A percentile compares a stretch with the other conserved stretches of the same genome.
These are phyloP conservation scores for Ceratotherium simum DNA, from an alignment of 2,113 vertebrate genomes.

Conservation along the genomic window DNA sequence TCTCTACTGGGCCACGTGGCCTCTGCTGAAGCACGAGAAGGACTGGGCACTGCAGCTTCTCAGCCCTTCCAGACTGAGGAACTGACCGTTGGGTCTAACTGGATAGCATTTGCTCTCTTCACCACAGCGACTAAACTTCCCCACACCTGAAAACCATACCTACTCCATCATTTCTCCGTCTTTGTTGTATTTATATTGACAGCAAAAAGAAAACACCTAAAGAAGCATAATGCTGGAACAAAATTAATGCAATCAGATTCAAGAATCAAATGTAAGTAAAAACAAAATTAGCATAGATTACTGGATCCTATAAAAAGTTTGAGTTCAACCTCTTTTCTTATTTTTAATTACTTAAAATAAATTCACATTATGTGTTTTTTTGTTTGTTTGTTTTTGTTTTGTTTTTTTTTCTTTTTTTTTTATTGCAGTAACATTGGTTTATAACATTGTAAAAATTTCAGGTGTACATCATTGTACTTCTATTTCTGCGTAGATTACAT, in stretches of 20 bases:
- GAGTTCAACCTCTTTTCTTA: slow-evolving; percentile 14
- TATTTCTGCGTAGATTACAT: no score
- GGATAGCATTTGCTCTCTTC: not conserved
- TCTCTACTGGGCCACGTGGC: not conserved
- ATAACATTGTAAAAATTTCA: no score
- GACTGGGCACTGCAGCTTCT: not conserved
- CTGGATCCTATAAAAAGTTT: not conserved
- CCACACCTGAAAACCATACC: not conserved
- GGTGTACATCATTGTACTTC: no score
- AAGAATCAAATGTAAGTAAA: not conserved
- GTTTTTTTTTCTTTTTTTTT: no score
- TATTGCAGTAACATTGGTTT: no score
- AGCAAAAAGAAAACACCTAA: not conserved
- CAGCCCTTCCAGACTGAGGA: not conserved
- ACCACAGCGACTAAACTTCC: not conserved
- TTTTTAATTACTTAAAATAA: slow-evolving; percentile 60
- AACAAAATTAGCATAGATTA: not conserved
- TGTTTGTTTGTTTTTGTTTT: no score
- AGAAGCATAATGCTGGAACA: not conserved
- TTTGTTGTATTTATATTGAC: not conserved
- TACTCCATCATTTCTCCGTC: not conserved
- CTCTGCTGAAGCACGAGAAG: not conserved
- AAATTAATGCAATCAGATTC: not conserved
- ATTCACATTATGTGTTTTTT: not conserved
- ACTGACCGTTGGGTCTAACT: not conserved